Conservation (phyloP, 2,797 vertebrate genomes). For the Columba guinea region DNA sequence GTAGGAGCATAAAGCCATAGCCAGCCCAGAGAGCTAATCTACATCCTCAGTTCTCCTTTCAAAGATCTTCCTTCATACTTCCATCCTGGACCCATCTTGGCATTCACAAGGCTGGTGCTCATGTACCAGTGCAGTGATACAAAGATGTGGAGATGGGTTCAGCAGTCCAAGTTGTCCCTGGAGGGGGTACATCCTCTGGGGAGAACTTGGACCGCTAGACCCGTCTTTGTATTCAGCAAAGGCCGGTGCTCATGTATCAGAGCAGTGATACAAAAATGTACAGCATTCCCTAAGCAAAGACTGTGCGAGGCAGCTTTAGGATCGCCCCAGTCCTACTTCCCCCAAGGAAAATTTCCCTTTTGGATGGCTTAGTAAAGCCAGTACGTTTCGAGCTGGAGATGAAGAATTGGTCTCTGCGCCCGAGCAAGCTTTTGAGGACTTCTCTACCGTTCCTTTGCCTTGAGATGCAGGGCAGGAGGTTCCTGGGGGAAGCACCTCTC, state of each 20-base stretch:
- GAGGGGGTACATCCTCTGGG: not conserved
- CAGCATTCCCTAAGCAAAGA: not conserved
- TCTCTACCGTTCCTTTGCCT: not conserved
- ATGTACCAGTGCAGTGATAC: not conserved
- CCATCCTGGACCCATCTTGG: not conserved
- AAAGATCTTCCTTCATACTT: not conserved
- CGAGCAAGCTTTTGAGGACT: not conserved
- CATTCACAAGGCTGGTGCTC: not conserved
- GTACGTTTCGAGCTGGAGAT: not conserved
- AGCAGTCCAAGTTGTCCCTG: not conserved
- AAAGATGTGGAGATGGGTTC: no score
- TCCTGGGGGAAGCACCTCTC: not conserved
- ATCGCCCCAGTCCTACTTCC: fast-evolving
- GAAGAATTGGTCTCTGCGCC: not conserved
- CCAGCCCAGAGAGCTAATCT: not conserved
- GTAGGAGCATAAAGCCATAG: not conserved
- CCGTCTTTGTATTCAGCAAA: no score
- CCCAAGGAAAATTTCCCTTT: not conserved
- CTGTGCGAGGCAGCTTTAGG: not conserved
- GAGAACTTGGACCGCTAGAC: not conserved
- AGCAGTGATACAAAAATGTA: no score
- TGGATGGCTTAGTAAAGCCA: not conserved
- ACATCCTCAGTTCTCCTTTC: not conserved
- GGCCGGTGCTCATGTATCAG: no score
- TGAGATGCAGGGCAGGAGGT: not conserved